phyloP scores from a whole-genome alignment of 2,113 vertebrate species.

The Cranoglanis bouderius region DNA sequence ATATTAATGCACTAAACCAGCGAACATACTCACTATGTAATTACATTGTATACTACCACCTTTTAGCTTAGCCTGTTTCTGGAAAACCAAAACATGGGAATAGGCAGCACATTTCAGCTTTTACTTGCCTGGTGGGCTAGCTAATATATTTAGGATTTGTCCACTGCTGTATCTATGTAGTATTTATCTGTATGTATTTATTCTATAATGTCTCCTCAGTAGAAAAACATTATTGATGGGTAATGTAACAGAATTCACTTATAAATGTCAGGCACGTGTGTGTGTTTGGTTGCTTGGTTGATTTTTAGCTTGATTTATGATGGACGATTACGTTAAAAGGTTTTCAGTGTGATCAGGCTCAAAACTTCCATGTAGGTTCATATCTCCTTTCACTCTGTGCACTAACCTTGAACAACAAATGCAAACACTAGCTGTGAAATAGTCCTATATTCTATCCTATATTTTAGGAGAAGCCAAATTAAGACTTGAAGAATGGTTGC shows the following conservation, averaged over 20 bases:
- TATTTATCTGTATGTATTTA: no score
- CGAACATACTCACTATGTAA: neutral
- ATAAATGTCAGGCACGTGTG: neutral
- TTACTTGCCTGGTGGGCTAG: neutral
- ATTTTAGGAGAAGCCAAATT: neutral
- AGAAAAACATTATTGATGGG: neutral
- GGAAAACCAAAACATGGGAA: neutral
- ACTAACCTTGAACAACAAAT: neutral
- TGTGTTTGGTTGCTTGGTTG: neutral
- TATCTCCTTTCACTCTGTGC: neutral
- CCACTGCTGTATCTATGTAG: neutral
- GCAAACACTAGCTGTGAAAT: neutral
- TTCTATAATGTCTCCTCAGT: neutral
- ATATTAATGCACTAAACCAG: neutral
- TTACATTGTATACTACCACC: neutral
- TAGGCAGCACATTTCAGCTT: neutral
- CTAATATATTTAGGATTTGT: neutral
- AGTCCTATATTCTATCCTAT: neutral
- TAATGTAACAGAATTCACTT: neutral
- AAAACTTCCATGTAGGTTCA: neutral
- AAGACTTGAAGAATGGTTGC: neutral
- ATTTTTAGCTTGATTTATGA: neutral
- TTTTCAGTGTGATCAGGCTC: neutral
- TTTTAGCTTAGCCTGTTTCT: neutral
- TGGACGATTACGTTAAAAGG: neutral